Base-by-base conservation (phyloP, 2,113 vertebrate species). In the Barbus barbus region DNA sequence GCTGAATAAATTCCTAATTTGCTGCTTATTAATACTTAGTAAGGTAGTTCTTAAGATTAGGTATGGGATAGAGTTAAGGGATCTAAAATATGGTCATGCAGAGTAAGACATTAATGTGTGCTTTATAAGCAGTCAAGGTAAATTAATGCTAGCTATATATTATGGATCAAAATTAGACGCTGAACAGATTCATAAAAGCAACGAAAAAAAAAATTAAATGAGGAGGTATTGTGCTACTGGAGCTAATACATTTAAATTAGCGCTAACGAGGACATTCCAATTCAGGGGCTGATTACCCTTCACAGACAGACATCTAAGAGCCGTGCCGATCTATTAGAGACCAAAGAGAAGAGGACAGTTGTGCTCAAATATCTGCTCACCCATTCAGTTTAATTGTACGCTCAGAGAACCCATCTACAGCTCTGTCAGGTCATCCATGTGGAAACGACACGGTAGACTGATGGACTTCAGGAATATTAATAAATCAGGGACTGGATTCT, bases 131-230 rank as follows among this genome's bases (percentile, higher is more conserved):
- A n/a, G n/a, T n/a, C n/a, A n/a, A n/a, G n/a, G n/a, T n/a, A 89
- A 94, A 92, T 93, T 78, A 93, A 90, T 89, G 90, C 90, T 89
- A 89, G 92, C 92, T 87, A 90, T 86, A 88, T 91, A 86, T 90
- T 82, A 86, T 87, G 84, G 88, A 91, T 92, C n/a, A 33, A 22
- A 56, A 31, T 76, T 26, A 74, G 41, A 26, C 8, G n/a, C 85
- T 88, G 9, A 12, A 90, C 90, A 91, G 87, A 90, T 92, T 91
- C 84, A 80, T 81, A 46, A 82, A 79, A 84, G 89, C 88, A 90
- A 89, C 9, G 85, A 88, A 90, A 89, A 18, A 90, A 89, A 85
- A 87, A 79, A 89, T 89, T 91, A 86, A 48, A 88, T 88, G 88
- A 88, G 89, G 28, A 85, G 90, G 87, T 92, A 91, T 92, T 90